Percentiles rank a stretch among this genome's conserved stretches.
Evolutionary conservation across 2,113 vertebrate genomes (phyloP).

Genomic region (Acanthisitta chloris): DNA sequence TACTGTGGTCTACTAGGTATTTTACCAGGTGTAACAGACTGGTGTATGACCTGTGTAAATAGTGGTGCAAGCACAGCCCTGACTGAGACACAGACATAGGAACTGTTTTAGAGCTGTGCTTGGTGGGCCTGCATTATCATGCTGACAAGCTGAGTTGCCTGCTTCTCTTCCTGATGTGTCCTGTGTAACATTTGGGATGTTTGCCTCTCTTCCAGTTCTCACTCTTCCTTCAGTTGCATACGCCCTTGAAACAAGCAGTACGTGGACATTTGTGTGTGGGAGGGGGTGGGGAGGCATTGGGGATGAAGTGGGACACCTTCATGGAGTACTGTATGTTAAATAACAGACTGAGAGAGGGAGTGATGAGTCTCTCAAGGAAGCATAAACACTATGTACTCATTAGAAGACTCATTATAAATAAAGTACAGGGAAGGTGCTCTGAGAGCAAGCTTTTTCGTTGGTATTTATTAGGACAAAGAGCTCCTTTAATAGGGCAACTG

Average conservation of each 20-base stretch:
- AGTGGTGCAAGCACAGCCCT: background rate
- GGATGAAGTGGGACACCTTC: constrained; percentile 57
- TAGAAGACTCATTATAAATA: constrained; percentile 81
- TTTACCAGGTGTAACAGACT: background rate
- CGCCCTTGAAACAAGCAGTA: constrained; percentile 46
- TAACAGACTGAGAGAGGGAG: constrained; percentile 73
- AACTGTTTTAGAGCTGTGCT: background rate
- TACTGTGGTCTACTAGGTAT: background rate
- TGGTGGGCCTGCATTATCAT: background rate
- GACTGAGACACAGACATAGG: background rate
- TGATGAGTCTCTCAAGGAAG: constrained; percentile 80
- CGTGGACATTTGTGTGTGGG: background rate
- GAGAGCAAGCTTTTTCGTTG: constrained; percentile 71
- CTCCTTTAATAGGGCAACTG: constrained; percentile 75
- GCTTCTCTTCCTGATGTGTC: background rate
- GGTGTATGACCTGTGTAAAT: background rate
- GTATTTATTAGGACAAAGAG: constrained; percentile 79
- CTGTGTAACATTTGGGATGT: background rate
- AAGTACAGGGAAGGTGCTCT: constrained; percentile 78
- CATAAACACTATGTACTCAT: constrained; percentile 76
- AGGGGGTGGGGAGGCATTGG: background rate
- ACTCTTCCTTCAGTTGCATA: background rate
- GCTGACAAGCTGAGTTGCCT: background rate
- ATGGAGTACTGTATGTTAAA: constrained; percentile 65
- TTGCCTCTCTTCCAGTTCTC: background rate